These are phyloP conservation scores for Trichonephila inaurata DNA, from an alignment of 1,140 invertebrate genomes.

Conservation along the genomic window DNA sequence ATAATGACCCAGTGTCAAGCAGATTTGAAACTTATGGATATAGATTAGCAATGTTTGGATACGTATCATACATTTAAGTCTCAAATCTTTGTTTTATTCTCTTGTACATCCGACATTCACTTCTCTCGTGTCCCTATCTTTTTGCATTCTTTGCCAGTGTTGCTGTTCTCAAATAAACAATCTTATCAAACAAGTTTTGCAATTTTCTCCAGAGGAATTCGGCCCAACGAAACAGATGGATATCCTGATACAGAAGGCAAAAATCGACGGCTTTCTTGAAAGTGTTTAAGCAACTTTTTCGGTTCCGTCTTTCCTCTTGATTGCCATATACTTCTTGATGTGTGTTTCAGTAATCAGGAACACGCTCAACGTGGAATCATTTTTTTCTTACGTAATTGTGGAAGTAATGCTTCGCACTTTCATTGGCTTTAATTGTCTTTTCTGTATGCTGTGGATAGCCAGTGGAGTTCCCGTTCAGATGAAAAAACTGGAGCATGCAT, in stretches of 20 bases:
- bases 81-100: not conserved
- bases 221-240: not conserved
- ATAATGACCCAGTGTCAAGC: not conserved
- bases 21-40: not conserved
- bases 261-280: not conserved
- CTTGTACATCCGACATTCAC: not conserved
- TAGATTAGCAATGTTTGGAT: not conserved
- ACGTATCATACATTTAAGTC: not conserved
- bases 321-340: not conserved
- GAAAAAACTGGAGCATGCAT: not conserved
- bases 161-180: not conserved
- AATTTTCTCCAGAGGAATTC: not conserved
- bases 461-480: not conserved
- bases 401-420: not conserved
- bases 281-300: not conserved
- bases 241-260: not conserved
- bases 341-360: not conserved
- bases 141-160: not conserved
- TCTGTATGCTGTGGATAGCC: not conserved
- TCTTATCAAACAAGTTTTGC: not conserved
- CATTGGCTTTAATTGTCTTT: not conserved
- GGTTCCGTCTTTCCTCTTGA: not conserved
- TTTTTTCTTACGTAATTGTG: too few species aligned
- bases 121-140: not conserved
- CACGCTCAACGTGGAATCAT: not conserved